Base-by-base conservation (phyloP, 2,888 invertebrate species). In the Sialis lutaria region DNA sequence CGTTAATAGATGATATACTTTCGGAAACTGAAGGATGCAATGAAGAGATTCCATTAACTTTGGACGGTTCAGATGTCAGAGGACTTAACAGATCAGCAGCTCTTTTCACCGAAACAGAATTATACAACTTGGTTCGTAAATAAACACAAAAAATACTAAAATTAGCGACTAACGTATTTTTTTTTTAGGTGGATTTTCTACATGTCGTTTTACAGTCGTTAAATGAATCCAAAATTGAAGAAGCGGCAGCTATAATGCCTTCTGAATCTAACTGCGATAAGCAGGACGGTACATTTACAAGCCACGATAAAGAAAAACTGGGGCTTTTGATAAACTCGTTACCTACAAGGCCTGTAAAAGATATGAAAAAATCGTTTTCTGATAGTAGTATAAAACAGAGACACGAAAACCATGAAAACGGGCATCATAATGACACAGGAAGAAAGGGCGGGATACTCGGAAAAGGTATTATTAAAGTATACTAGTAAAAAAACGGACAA, bases 1-100 rank as follows among this genome's bases (percentile, higher is more conserved):
- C 82, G 48, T 73, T 91, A 46, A 68, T 92, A 54, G 89, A 89
- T 58, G 67, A 74, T 31, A 74, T 89, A 57, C 60, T 80, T 40
- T 62, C 62, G 30, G 56, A 58, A 2, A 64, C 65, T 33, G 62
- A 63, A 50, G 42, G 53, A 42, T 47, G 54, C 30, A 51, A 52
- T 47, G 50, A 55, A 44, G 68, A 67, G 39, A 69, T 69, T 48
- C 71, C 72, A 8, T 65, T 67, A 6, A 58, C 68, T 7, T 66
- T 65, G 22, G 63, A 66, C 46, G 62, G 60, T 45, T 62, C 58
- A 43, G 70, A 72, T 49, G 56, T 76, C 49, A 70, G 74, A 51
- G 77, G 75, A 45, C 67, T 82, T 44, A 67, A 72, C 33, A 69
- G 82, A 48, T 72, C 76, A 6, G 75, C 80, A 44, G 73, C 79